Evolutionary conservation across 2,797 vertebrate genomes (phyloP).

Genomic region (Falco peregrinus): DNA sequence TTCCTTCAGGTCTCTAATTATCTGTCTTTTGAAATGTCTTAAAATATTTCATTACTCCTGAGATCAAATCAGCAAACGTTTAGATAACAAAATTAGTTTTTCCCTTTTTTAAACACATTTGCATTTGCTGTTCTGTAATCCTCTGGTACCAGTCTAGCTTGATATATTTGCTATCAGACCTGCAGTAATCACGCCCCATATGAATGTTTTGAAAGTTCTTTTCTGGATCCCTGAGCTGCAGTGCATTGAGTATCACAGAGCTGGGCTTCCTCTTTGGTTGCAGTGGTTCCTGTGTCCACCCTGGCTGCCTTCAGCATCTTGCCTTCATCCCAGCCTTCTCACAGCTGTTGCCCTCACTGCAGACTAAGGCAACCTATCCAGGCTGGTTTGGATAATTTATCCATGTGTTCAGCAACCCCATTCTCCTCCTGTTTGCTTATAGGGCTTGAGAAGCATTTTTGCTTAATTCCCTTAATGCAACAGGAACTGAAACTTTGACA

Average conservation of each 20-base stretch:
- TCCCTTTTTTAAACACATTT: neutral
- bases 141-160: slow-evolving; percentile 24
- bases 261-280: neutral
- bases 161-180: slow-evolving; percentile 20
- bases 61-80: slow-evolving; percentile 56
- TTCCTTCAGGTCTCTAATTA: slow-evolving; percentile 54
- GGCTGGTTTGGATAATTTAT: neutral
- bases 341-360: neutral
- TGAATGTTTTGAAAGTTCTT: neutral
- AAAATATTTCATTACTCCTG: slow-evolving; percentile 45
- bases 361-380: neutral
- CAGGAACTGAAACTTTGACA: neutral
- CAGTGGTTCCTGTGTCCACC: neutral
- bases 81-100: slow-evolving; percentile 57
- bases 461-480: neutral
- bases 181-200: neutral
- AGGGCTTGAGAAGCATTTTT: neutral
- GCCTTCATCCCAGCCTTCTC: neutral
- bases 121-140: slow-evolving; percentile 4
- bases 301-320: neutral
- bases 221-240: neutral
- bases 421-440: neutral
- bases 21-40: slow-evolving; percentile 45
- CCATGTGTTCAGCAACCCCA: neutral
- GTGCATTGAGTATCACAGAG: neutral